These are phyloP conservation scores for Pipra filicauda DNA, from an alignment of 2,113 vertebrate species.

Conservation along the genomic window DNA sequence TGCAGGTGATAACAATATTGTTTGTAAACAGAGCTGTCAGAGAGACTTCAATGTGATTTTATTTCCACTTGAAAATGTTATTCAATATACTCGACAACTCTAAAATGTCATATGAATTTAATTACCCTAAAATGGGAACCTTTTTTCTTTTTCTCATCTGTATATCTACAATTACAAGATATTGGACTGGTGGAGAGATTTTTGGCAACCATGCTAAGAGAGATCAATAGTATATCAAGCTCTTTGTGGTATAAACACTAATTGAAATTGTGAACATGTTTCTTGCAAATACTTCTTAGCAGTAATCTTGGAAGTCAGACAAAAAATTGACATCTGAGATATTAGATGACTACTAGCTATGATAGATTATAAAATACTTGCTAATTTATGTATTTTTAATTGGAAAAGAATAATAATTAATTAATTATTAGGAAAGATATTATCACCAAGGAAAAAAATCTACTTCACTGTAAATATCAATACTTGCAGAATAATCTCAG, in stretches of 20 bases:
- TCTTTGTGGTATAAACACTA: slow-evolving; percentile 40
- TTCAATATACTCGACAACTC: not conserved
- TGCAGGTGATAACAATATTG: not conserved
- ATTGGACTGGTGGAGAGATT: slow-evolving; percentile 32
- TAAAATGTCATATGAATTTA: slow-evolving; percentile 16
- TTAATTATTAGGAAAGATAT: not conserved
- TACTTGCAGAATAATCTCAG: not conserved
- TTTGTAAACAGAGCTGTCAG: not conserved
- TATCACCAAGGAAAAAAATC: not conserved
- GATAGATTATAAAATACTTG: not conserved
- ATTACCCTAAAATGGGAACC: not conserved
- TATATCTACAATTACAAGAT: slow-evolving; percentile 37
- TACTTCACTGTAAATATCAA: not conserved
- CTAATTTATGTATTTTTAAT: not conserved
- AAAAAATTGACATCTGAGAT: slow-evolving; percentile 17
- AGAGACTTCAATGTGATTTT: not conserved
- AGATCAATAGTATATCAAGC: slow-evolving; percentile 48
- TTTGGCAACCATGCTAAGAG: slow-evolving; percentile 46
- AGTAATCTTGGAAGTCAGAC: slow-evolving; percentile 21
- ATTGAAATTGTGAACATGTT: slow-evolving; percentile 23
- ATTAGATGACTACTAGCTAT: not conserved
- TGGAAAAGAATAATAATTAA: not conserved
- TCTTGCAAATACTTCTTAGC: slow-evolving; percentile 43
- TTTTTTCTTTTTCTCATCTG: not conserved
- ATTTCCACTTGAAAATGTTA: not conserved